Evolutionary conservation across 2,113 vertebrate species (phyloP).

Genomic region (Myodes glareolus): DNA sequence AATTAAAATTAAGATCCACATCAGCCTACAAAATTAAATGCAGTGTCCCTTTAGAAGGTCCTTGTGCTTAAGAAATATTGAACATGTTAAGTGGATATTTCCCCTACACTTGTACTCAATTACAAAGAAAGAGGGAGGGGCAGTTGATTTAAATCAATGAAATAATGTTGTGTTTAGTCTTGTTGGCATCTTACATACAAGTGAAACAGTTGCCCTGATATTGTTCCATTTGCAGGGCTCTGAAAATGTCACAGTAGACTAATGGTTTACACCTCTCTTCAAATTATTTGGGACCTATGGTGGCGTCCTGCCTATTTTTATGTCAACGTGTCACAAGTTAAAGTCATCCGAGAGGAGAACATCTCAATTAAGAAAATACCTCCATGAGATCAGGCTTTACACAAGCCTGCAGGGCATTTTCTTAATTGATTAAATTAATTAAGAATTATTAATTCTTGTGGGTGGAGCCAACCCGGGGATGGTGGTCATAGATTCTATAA

Average conservation of each 20-base stretch:
- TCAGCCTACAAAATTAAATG: slow-evolving; percentile 30
- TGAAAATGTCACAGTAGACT: slow-evolving; percentile 81
- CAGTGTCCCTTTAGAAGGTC: slow-evolving; percentile 5
- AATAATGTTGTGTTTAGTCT: slow-evolving; percentile 79
- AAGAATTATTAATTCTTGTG: no score
- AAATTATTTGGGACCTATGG: slow-evolving; percentile 71
- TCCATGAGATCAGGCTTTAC: neutral
- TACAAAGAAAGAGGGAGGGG: neutral
- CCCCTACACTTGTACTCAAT: slow-evolving; percentile 23
- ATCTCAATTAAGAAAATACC: neutral
- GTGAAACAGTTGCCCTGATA: slow-evolving; percentile 65
- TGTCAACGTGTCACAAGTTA: neutral
- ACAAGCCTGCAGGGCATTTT: neutral
- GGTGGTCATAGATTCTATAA: no score
- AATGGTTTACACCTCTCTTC: slow-evolving; percentile 76
- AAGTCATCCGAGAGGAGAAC: neutral
- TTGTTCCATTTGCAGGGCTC: slow-evolving; percentile 75
- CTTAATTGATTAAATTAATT: no score
- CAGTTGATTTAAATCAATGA: slow-evolving; percentile 80
- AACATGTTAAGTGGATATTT: slow-evolving; percentile 17
- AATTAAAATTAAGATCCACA: slow-evolving; percentile 37
- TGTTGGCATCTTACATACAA: slow-evolving; percentile 63
- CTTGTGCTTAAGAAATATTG: neutral
- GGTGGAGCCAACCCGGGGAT: neutral
- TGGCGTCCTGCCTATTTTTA: neutral